A percentile compares a stretch with the other conserved stretches of the same genome.
Evolutionary conservation across 2,888 invertebrate genomes (phyloP).

Genomic region (Erebia ligea): DNA sequence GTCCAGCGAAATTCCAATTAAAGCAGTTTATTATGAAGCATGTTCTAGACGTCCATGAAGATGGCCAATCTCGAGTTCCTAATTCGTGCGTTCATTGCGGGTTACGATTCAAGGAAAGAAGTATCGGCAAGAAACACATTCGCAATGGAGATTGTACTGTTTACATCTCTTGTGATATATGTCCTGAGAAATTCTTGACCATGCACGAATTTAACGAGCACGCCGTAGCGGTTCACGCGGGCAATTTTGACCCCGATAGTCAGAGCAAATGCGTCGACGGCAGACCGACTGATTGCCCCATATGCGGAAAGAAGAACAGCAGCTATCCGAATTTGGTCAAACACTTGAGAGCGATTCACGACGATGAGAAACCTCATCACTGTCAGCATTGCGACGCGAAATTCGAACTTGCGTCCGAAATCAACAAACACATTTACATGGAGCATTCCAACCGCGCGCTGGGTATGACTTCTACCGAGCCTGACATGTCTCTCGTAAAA

Average conservation of each 20-base stretch:
- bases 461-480: constrained; percentile 57
- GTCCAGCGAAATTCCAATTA: constrained; percentile 78
- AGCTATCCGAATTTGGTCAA: constrained; percentile 83
- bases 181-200: constrained; percentile 70
- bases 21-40: constrained; percentile 82
- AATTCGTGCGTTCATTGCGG: constrained; percentile 75
- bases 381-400: constrained; percentile 84
- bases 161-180: constrained; percentile 80
- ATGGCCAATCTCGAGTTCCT: constrained; percentile 71
- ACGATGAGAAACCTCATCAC: constrained; percentile 78
- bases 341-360: constrained; percentile 79
- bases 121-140: constrained; percentile 74
- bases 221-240: constrained; percentile 72
- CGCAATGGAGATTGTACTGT: constrained; percentile 83
- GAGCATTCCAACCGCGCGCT: constrained; percentile 79
- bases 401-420: constrained; percentile 79
- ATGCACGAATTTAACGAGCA: constrained; percentile 79
- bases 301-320: constrained; percentile 81
- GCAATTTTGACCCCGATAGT: constrained; percentile 71
- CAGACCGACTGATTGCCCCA: constrained; percentile 77
- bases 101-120: constrained; percentile 72
- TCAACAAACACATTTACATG: constrained; percentile 84
- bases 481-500: constrained; percentile 75
- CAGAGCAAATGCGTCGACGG: constrained; percentile 74
- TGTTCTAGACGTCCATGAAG: constrained; percentile 76